A percentile compares a stretch with the other conserved stretches of the same genome.
Conservation (phyloP, 2,888 invertebrate genomes). For the Eupithecia abbreviata region DNA sequence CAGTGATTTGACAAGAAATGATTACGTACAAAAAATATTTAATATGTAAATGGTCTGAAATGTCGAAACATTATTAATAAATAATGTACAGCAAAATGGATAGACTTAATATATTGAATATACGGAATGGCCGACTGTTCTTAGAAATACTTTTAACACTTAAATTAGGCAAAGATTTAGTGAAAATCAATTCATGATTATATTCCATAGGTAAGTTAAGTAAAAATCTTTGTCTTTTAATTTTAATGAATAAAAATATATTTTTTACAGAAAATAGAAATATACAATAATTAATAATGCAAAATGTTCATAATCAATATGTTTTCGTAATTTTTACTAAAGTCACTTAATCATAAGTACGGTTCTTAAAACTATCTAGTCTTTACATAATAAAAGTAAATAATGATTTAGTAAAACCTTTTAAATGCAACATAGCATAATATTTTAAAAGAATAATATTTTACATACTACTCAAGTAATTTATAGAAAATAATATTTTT, state of each 20-base stretch:
- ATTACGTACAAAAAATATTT: too few relatives aligned
- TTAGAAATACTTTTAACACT: conserved; percentile 34
- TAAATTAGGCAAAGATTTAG: conserved; percentile 46
- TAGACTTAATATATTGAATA: background rate
- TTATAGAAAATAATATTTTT: background rate
- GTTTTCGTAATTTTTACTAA: background rate
- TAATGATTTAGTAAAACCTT: background rate
- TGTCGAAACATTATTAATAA: too few relatives aligned
- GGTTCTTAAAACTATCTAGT: conserved; percentile 29
- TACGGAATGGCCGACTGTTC: background rate
- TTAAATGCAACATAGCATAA: conserved; percentile 14
- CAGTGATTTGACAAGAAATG: too few relatives aligned
- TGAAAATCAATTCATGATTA: conserved; percentile 45
- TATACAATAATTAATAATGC: background rate
- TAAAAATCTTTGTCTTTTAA: background rate
- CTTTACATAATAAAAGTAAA: background rate
- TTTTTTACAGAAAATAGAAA: background rate
- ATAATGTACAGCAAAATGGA: background rate
- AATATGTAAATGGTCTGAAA: too few relatives aligned
- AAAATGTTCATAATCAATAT: background rate
- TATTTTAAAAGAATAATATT: background rate
- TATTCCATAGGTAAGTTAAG: conserved; percentile 43
- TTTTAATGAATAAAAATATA: background rate
- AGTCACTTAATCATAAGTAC: conserved; percentile 44
- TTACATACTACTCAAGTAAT: background rate